Percentiles rank a stretch among this genome's conserved stretches.
phyloP scores from a whole-genome alignment of 2,888 invertebrate species.

The Suillia variegata region DNA sequence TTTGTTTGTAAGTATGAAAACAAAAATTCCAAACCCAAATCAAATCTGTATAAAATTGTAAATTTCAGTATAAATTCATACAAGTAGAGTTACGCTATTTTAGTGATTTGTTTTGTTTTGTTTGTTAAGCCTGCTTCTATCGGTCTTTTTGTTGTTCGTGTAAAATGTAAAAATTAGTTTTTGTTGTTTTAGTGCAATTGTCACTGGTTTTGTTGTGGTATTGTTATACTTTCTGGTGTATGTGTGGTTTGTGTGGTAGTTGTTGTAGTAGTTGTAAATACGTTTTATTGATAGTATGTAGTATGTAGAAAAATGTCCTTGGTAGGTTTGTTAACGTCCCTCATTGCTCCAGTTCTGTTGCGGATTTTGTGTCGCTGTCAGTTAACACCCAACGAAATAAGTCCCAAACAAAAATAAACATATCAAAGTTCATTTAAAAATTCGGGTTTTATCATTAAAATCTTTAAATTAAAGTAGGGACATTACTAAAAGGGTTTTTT shows the following conservation, averaged over 20 bases:
- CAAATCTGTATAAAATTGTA: background rate
- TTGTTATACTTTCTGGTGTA: too few species aligned
- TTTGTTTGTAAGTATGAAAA: background rate
- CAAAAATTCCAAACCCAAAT: background rate
- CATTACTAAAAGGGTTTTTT: too few species aligned
- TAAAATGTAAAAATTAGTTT: background rate
- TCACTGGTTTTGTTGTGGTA: too few species aligned
- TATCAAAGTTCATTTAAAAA: too few species aligned
- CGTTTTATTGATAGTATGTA: conserved; percentile 1
- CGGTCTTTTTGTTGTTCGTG: background rate
- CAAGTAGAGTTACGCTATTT: background rate
- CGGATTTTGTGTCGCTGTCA: too few species aligned
- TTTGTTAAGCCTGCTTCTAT: background rate
- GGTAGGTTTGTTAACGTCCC: background rate
- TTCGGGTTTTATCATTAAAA: too few species aligned
- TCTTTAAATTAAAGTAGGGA: too few species aligned
- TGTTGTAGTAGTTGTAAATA: background rate
- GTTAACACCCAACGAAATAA: too few species aligned
- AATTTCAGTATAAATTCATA: background rate
- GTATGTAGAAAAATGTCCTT: too few species aligned
- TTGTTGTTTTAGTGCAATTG: too few species aligned
- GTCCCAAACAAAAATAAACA: too few species aligned
- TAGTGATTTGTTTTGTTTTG: background rate
- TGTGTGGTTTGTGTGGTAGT: too few species aligned
- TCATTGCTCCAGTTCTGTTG: background rate